phyloP scores from a whole-genome alignment of 1,140 invertebrate genomes.

The Tetragnatha versicolor region DNA sequence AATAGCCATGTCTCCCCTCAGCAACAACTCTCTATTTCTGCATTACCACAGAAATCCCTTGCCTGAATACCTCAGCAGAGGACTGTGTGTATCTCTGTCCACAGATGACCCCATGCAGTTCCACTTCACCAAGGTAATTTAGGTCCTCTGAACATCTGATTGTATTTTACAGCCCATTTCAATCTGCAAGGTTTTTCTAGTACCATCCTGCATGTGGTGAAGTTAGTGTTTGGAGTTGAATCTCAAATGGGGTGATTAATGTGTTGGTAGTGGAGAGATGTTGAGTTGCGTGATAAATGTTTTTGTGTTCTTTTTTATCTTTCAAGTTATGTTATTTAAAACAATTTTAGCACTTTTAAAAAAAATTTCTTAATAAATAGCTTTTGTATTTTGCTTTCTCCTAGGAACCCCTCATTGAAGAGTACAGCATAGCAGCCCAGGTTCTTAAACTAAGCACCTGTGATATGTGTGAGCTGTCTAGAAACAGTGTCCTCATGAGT shows the following conservation, averaged over 20 bases:
- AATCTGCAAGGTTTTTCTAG: too few relatives aligned
- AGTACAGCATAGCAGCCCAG: slow-evolving; percentile 98
- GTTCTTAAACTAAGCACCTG: slow-evolving; percentile 96
- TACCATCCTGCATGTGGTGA: too few relatives aligned
- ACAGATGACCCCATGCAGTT: slow-evolving; percentile 99
- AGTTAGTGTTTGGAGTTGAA: too few relatives aligned
- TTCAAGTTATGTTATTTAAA: neutral
- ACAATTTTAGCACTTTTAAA: neutral
- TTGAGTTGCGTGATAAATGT: too few relatives aligned
- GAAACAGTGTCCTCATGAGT: slow-evolving; percentile 97
- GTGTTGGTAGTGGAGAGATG: too few relatives aligned
- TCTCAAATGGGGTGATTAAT: too few relatives aligned
- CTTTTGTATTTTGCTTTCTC: slow-evolving; percentile 54
- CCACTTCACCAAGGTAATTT: slow-evolving; percentile 93
- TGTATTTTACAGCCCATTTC: too few relatives aligned
- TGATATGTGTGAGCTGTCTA: slow-evolving; percentile 98
- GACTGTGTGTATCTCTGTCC: slow-evolving; percentile 91
- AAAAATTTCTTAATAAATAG: too few relatives aligned
- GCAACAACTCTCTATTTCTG: slow-evolving; percentile 98
- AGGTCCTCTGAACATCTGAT: too few relatives aligned
- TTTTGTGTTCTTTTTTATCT: neutral
- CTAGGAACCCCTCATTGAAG: slow-evolving; percentile 98
- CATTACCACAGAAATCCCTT: slow-evolving; percentile 99
- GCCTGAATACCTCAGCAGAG: slow-evolving; percentile 94
- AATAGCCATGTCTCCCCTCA: slow-evolving; percentile 98